Percentiles rank a stretch among this genome's conserved stretches.
phyloP scores from a whole-genome alignment of 23 tunicate genomes.

The Halocynthia aurantium region DNA sequence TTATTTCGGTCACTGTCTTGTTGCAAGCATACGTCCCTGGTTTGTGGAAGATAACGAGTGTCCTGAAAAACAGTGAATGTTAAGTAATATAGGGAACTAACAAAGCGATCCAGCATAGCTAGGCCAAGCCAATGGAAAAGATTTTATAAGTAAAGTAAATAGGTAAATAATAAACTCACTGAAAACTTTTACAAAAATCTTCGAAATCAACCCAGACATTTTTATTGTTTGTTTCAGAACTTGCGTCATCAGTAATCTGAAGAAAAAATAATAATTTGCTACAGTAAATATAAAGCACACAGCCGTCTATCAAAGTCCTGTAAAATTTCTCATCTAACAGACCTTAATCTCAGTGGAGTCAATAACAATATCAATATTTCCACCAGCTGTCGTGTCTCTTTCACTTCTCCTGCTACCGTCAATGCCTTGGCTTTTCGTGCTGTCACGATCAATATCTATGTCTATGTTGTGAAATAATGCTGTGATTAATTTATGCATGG shows the following conservation, averaged over 20 bases:
- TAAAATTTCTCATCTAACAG: too few species aligned
- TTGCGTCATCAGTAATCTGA: neutral
- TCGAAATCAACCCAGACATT: slow-evolving; percentile 77
- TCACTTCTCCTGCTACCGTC: too few species aligned
- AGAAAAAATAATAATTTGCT: neutral
- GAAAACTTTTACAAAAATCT: slow-evolving; percentile 69
- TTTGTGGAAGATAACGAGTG: slow-evolving; percentile 76
- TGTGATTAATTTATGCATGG: too few species aligned
- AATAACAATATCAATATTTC: too few species aligned
- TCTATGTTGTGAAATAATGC: too few species aligned
- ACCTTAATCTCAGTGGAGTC: too few species aligned
- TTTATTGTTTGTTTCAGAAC: slow-evolving; percentile 16
- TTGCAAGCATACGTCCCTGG: slow-evolving; percentile 57
- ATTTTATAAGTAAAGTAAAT: neutral
- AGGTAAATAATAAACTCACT: slow-evolving; percentile 29
- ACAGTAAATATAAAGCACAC: too few species aligned
- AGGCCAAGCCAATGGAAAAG: neutral
- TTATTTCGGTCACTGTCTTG: slow-evolving; percentile 33
- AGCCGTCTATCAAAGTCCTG: too few species aligned
- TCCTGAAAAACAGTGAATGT: slow-evolving; percentile 17
- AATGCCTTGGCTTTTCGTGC: too few species aligned
- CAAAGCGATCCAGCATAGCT: neutral
- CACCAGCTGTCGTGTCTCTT: too few species aligned
- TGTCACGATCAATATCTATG: too few species aligned
- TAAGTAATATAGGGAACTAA: neutral